Base-by-base conservation (phyloP, 2,888 invertebrate species). In the Mactromeris polynyma region DNA sequence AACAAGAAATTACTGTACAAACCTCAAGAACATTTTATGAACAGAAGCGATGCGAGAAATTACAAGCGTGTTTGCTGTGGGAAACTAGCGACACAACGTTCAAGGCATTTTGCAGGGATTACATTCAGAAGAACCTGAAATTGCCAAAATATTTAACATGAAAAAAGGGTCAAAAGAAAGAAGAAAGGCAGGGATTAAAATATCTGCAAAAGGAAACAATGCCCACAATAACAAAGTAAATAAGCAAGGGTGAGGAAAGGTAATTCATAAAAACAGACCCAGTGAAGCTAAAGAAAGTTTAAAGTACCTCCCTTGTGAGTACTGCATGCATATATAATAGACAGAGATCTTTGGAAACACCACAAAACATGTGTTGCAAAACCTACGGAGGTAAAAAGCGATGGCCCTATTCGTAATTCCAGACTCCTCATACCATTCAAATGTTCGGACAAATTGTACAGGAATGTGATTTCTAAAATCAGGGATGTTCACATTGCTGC, bases 51-150 rank as follows among this genome's bases (percentile, higher is more conserved):
- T n/a, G 42, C 11, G 7, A 42, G 42, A 42, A 42, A 42, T 42
- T 42, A 86, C 38, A 79, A 85, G 31, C 83, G 87, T 87, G 81
- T 89, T 11, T 89, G 78, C 69, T 89, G 89, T 87, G 89, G 46
- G 42, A 82, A 85, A 46, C 46, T 87, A 21, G 26, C 19, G 6
- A 78, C 69, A 31, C 88, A 85, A 40, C 19, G 88, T 38, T 31
- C 87, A 69, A 85, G 90, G 33, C 90, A 90, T 78, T 31, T 90
- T 69, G 86, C 77, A 85, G 26, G 33, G 33, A 33, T 40, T n/a
- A 33, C 90, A 90, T 81, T n/a, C 79, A 46, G 58, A 83, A 51
- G 90, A 90, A 80, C 19, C 19, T n/a, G 90, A 90, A 81, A 88
- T 90, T 46, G 90, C 90, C 9, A 87, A 46, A 73, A 64, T 87